phyloP scores from a whole-genome alignment of 2,113 vertebrate genomes.

The Ophiodon elongatus region DNA sequence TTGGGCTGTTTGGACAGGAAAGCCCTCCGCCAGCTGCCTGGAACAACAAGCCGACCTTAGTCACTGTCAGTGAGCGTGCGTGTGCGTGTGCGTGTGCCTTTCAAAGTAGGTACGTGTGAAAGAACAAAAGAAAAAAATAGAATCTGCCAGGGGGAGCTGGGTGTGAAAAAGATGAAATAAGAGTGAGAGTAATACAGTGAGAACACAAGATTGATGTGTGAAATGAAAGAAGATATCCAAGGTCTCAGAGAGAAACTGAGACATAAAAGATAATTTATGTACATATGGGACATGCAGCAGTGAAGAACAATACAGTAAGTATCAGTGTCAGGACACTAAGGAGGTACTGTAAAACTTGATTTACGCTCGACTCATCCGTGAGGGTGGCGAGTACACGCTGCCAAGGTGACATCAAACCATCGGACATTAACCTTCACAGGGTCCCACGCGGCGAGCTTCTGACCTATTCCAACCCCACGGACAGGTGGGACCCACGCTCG shows the following conservation, averaged over 20 bases:
- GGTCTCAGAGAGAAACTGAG: neutral
- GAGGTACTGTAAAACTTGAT: neutral
- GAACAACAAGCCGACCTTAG: conserved; percentile 76
- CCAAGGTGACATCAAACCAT: neutral
- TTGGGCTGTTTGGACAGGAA: conserved; percentile 82
- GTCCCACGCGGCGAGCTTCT: too few species aligned
- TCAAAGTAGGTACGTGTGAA: conserved; percentile 20
- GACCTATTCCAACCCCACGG: too few species aligned
- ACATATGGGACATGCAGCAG: neutral
- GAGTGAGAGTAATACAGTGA: conserved; percentile 43
- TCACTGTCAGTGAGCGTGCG: conserved; percentile 40
- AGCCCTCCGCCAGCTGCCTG: conserved; percentile 77
- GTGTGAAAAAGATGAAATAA: conserved; percentile 41
- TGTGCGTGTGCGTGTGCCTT: conserved; percentile 18
- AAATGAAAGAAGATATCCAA: conserved; percentile 12
- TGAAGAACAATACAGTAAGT: neutral
- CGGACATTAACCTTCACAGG: neutral
- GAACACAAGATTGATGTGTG: conserved; percentile 17
- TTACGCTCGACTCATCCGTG: neutral
- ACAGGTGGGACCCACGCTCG: neutral
- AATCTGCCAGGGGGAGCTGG: conserved; percentile 2
- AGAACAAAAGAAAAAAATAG: neutral
- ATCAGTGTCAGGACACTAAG: neutral
- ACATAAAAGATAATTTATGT: neutral
- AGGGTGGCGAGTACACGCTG: neutral